phyloP scores from a whole-genome alignment of 2,888 invertebrate species.

The Megaustenia siamemsis region DNA sequence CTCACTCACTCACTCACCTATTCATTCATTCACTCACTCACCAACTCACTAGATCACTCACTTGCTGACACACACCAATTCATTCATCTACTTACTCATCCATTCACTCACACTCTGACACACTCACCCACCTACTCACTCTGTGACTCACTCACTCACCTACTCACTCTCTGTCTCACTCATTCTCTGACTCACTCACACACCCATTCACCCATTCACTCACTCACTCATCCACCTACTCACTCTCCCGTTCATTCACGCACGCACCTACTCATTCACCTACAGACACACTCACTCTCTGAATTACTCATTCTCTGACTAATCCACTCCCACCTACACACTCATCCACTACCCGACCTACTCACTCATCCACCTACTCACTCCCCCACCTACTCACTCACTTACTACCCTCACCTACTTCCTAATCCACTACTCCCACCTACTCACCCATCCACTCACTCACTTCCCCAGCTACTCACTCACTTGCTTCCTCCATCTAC shows the following conservation, averaged over 20 bases:
- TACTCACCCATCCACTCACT: neutral
- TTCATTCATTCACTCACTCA: no score
- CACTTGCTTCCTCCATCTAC: neutral
- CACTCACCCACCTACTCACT: no score
- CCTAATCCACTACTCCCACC: neutral
- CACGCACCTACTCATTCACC: neutral
- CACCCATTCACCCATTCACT: neutral
- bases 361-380: no score
- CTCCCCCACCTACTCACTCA: neutral
- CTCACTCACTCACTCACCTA: no score
- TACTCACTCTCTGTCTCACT: no score
- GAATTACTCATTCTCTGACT: neutral
- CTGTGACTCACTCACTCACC: no score
- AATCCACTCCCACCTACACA: neutral
- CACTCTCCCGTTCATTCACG: no score
- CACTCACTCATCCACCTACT: neutral
- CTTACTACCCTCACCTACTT: neutral
- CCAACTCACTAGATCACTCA: no score
- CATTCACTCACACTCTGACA: no score
- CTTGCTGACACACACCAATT: no score
- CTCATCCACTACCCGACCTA: no score
- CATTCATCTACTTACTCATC: no score
- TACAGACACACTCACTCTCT: neutral
- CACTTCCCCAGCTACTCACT: neutral
- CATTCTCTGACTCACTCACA: neutral